Evolutionary conservation across 23 tunicate genomes (phyloP).

Genomic region (Halocynthia roretzi): DNA sequence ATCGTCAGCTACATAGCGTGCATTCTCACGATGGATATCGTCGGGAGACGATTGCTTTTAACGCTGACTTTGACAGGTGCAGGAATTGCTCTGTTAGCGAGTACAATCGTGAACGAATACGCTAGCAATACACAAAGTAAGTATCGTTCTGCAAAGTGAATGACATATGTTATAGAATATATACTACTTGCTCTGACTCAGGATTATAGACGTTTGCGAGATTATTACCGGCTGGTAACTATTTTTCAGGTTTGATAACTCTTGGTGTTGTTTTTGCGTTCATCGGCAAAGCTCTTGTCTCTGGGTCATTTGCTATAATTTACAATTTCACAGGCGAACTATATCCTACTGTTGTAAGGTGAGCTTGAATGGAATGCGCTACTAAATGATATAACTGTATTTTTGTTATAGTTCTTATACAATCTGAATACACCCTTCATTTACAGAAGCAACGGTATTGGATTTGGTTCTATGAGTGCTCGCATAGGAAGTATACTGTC

Average conservation of each 20-base stretch:
- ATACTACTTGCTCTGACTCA: background rate
- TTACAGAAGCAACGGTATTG: constrained; percentile 55
- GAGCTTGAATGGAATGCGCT: background rate
- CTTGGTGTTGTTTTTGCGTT: constrained; percentile 16
- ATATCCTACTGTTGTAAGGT: constrained; percentile 27
- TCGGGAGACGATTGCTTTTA: constrained; percentile 4
- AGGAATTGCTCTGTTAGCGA: constrained; percentile 3
- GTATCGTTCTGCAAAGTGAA: background rate
- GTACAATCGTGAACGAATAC: constrained; percentile 16
- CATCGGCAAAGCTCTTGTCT: constrained; percentile 17
- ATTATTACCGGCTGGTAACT: no score
- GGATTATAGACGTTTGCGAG: no score
- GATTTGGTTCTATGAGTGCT: constrained; percentile 49
- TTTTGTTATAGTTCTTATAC: no score
- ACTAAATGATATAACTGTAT: no score
- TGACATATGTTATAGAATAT: background rate
- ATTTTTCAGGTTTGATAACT: background rate
- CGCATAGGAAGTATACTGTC: constrained; percentile 61
- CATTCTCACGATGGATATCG: background rate
- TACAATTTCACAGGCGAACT: constrained; percentile 30
- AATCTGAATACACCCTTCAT: no score
- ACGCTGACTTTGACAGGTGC: constrained; percentile 10
- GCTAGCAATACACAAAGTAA: background rate
- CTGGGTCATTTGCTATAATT: constrained; percentile 13
- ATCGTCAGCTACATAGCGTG: background rate